A percentile compares a stretch with the other conserved stretches of the same genome.
Evolutionary conservation across 2,113 vertebrate genomes (phyloP).

Genomic region (Sander vitreus): DNA sequence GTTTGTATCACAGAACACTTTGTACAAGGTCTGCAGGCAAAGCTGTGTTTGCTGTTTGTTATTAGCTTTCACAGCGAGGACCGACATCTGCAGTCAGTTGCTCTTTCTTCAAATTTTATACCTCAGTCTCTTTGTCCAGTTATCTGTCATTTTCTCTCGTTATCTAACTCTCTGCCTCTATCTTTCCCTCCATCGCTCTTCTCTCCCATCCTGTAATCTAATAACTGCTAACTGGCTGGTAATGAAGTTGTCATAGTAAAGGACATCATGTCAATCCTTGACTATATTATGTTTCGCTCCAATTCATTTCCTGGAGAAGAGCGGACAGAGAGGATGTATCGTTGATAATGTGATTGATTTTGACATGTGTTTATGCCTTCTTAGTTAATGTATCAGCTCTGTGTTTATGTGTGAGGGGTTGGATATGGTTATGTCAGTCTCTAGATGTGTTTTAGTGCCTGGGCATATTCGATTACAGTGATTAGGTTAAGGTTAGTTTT

Average conservation of each 20-base stretch:
- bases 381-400: background rate
- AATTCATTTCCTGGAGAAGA: conserved; percentile 38
- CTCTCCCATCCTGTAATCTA: conserved; percentile 40
- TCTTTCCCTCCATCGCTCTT: background rate
- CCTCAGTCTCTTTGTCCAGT: conserved; percentile 2
- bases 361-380: conserved; percentile 20
- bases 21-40: conserved; percentile 17
- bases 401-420: background rate
- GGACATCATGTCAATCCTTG: conserved; percentile 27
- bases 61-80: conserved; percentile 31
- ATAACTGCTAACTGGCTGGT: conserved; percentile 44
- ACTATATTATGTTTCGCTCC: conserved; percentile 31
- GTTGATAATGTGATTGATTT: conserved; percentile 46
- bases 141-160: background rate
- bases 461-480: conserved; percentile 9
- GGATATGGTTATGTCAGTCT: conserved; percentile 6
- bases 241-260: conserved; percentile 55
- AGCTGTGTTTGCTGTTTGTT: conserved; percentile 28
- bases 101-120: conserved; percentile 23
- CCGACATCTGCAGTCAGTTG: conserved; percentile 34
- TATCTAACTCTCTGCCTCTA: background rate
- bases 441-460: background rate
- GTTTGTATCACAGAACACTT: conserved; percentile 33
- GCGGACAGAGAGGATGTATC: conserved; percentile 3
- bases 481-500: conserved; percentile 9